A percentile compares a stretch with the other conserved stretches of the same genome.
Conservation (phyloP, 2,888 invertebrate genomes). For the Papilio protenor region DNA sequence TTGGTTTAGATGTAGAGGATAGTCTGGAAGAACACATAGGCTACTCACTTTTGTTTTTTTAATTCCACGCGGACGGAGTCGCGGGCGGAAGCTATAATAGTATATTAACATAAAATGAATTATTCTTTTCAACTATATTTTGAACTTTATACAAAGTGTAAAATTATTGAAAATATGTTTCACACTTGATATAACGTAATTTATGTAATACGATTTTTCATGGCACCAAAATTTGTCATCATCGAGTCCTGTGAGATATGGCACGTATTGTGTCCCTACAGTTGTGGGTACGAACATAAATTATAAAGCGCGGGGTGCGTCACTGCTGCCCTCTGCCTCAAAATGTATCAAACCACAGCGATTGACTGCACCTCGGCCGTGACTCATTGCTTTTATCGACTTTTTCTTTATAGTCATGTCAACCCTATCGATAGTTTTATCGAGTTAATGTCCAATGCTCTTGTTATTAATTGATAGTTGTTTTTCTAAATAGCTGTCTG, state of each 20-base stretch:
- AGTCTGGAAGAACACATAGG: too few species aligned
- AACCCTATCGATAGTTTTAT: conserved; percentile 40
- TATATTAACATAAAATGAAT: not conserved
- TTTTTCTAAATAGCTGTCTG: too few species aligned
- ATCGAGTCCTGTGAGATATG: conserved; percentile 59
- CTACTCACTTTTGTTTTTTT: too few species aligned
- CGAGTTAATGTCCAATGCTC: conserved; percentile 10
- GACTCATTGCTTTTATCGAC: conserved; percentile 62
- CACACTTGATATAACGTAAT: not conserved
- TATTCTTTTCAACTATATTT: not conserved
- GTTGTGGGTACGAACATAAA: conserved; percentile 66
- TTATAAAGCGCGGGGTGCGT: conserved; percentile 73
- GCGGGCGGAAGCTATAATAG: too few species aligned
- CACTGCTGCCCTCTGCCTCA: conserved; percentile 67
- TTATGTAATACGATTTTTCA: conserved; percentile 22
- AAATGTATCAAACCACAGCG: conserved; percentile 77
- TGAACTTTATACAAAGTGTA: not conserved
- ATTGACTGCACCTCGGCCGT: conserved; percentile 75
- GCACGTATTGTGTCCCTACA: conserved; percentile 66
- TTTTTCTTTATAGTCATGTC: conserved; percentile 44
- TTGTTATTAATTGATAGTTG: too few species aligned
- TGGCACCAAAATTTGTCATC: conserved; percentile 45
- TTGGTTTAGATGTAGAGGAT: too few species aligned
- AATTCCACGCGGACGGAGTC: too few species aligned
- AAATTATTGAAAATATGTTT: not conserved